Conservation (phyloP, 92 coral and sea anemone genomes). For the Montipora capitata region DNA sequence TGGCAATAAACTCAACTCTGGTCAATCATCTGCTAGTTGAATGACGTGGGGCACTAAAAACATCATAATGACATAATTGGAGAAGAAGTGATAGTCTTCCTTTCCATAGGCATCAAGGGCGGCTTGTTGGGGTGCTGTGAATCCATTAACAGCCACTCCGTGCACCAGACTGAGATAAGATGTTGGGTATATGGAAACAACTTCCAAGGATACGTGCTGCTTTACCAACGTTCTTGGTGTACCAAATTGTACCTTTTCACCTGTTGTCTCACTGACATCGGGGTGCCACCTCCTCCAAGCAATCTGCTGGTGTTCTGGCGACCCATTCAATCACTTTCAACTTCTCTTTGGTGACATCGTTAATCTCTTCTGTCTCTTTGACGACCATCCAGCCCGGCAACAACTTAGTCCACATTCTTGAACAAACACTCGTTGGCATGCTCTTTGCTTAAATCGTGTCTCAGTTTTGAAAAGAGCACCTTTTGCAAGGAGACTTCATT, state of each 20-base stretch:
- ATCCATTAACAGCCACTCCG: too few relatives aligned
- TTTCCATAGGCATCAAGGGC: too few relatives aligned
- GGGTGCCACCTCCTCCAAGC: not conserved
- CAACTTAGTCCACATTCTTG: conserved; percentile 16
- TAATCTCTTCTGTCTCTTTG: conserved; percentile 14
- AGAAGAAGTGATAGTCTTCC: too few relatives aligned
- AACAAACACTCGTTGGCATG: conserved; percentile 16
- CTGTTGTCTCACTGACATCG: not conserved
- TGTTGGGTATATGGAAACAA: too few relatives aligned
- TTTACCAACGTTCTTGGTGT: not conserved
- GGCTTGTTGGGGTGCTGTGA: too few relatives aligned
- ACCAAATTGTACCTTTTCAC: not conserved
- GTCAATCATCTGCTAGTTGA: conserved; percentile 6
- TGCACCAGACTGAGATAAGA: too few relatives aligned
- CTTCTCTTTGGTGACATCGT: conserved; percentile 9
- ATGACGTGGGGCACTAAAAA: conserved; percentile 12
- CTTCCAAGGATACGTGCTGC: too few relatives aligned
- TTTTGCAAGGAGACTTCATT: conserved; percentile 26
- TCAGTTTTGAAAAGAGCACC: conserved; percentile 35
- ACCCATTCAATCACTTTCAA: conserved; percentile 27
- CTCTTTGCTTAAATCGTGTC: conserved; percentile 22
- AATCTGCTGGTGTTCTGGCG: conserved; percentile 28
- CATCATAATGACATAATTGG: conserved; percentile 27
- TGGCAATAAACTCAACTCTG: not conserved
- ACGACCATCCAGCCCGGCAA: conserved; percentile 8